Evolutionary conservation across 1,140 invertebrate genomes (phyloP).

Genomic region (Drosophila orosa): DNA sequence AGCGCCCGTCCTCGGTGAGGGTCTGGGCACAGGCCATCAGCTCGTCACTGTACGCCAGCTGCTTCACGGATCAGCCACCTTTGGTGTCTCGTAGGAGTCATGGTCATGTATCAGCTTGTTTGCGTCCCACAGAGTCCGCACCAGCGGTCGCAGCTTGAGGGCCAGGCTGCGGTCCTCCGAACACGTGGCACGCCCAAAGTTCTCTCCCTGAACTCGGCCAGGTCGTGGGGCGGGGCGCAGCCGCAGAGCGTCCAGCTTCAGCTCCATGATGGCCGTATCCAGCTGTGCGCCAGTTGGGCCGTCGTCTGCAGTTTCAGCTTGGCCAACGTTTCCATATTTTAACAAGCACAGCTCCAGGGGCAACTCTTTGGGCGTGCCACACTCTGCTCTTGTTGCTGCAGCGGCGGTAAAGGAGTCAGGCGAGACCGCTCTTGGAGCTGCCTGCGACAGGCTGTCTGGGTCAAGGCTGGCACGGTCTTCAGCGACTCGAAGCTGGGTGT

Average conservation of each 20-base stretch:
- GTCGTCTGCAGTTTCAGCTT: conserved; percentile 90
- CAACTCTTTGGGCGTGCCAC: conserved; percentile 87
- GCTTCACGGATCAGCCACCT: conserved; percentile 91
- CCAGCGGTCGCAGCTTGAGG: conserved; percentile 90
- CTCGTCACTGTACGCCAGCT: conserved; percentile 87
- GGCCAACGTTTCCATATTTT: conserved; percentile 92
- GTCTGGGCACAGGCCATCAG: conserved; percentile 92
- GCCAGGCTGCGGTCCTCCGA: conserved; percentile 92
- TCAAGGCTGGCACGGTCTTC: conserved; percentile 71
- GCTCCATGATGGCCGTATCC: conserved; percentile 90
- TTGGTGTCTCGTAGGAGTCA: conserved; percentile 89
- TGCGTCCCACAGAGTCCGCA: conserved; percentile 91
- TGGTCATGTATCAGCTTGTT: conserved; percentile 92
- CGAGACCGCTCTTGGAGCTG: conserved; percentile 84
- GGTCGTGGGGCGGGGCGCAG: conserved; percentile 91
- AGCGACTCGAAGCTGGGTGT: conserved; percentile 63
- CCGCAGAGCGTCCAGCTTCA: conserved; percentile 90
- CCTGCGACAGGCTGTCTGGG: conserved; percentile 82
- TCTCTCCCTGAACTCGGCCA: conserved; percentile 94
- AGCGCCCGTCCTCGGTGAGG: conserved; percentile 94
- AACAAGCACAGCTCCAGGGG: conserved; percentile 93
- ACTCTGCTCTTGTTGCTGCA: conserved; percentile 55
- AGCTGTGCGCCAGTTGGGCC: conserved; percentile 92
- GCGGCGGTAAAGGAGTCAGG: conserved; percentile 72
- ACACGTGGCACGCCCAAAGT: conserved; percentile 93